These are phyloP conservation scores for Syndactyla subalaris DNA, from an alignment of 2,797 vertebrate genomes.

Conservation along the genomic window DNA sequence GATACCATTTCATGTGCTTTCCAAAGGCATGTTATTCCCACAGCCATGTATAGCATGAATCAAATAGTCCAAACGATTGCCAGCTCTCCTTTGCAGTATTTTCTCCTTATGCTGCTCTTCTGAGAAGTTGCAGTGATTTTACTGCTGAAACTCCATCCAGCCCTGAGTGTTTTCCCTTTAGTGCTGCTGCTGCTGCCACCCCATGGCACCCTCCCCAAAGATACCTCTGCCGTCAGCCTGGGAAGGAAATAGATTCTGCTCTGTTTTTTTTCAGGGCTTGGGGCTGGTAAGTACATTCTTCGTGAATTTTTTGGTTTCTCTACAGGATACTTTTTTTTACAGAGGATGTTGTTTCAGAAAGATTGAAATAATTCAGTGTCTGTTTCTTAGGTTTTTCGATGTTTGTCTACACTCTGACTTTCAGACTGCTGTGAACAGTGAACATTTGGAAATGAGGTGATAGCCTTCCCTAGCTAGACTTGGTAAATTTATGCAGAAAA, in stretches of 20 bases:
- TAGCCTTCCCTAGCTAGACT: not conserved
- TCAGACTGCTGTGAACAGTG: not conserved
- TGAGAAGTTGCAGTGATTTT: not conserved
- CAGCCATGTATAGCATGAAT: accelerated
- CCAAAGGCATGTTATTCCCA: not conserved
- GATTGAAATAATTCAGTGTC: accelerated
- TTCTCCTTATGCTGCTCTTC: not conserved
- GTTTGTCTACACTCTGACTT: not conserved
- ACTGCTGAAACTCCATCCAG: not conserved
- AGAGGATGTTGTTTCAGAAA: not conserved
- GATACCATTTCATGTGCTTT: not conserved
- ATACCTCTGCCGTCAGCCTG: not conserved
- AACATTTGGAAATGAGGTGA: not conserved
- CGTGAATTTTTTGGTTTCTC: not conserved
- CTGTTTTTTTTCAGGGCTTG: not conserved
- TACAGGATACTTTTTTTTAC: not conserved
- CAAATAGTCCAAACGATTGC: not conserved
- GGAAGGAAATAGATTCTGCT: not conserved
- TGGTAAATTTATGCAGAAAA: not conserved
- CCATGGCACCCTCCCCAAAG: not conserved
- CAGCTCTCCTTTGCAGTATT: not conserved
- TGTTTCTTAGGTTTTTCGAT: not conserved
- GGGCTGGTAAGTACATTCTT: not conserved
- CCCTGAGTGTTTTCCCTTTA: accelerated
- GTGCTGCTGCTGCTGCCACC: not conserved